phyloP scores from a whole-genome alignment of 2,113 vertebrate genomes.

The Saccopteryx leptura region DNA sequence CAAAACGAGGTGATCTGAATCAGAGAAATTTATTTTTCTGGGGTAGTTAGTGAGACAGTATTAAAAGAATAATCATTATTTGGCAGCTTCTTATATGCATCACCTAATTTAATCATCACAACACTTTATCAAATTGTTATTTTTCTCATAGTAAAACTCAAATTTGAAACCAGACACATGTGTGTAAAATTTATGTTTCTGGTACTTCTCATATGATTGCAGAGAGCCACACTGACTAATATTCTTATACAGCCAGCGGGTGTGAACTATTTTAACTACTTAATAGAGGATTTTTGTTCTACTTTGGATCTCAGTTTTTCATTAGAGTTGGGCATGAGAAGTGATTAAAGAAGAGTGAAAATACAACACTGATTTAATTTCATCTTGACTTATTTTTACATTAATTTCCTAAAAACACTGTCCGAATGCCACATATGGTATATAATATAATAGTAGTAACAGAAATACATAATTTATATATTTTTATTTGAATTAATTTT shows the following conservation, averaged over 20 bases:
- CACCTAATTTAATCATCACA: neutral
- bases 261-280: neutral
- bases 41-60: neutral
- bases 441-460: neutral
- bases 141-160: neutral
- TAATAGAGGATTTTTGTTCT: neutral
- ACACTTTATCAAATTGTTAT: neutral
- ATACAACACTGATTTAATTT: neutral
- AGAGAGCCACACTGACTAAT: neutral
- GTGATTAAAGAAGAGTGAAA: neutral
- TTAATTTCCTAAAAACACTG: neutral
- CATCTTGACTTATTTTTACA: neutral
- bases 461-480: neutral
- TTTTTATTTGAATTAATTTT: neutral
- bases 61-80: neutral
- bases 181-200: neutral
- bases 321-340: neutral
- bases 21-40: neutral
- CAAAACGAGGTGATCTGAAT: neutral
- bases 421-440: neutral
- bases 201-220: neutral
- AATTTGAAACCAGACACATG: neutral
- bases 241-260: neutral
- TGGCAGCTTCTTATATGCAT: neutral
- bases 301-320: neutral